Evolutionary conservation across 2,797 vertebrate genomes (phyloP), one percentile per base, ranked within the genome.

Genomic region (Alauda arvensis): DNA sequence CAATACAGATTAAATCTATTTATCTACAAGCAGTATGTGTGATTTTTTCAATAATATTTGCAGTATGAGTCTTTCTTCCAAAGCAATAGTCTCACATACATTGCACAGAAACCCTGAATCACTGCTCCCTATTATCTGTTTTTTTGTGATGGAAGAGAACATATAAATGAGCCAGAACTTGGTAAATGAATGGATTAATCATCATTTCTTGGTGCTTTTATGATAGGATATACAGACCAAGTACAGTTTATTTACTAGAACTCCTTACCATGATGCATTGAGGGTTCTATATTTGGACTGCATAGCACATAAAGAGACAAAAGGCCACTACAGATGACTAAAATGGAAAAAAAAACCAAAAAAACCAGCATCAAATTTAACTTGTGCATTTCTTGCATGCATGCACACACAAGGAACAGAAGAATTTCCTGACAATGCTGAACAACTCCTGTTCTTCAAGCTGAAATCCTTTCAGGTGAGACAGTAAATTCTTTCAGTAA

Each of bases 271-370:
- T 96, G 94, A 57, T 97, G 94, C 19, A 97, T 92, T 87, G 97
- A 94, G 19, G 95, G 93, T 87, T 98, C 97, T 40, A 87, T 96
- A 92, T 98, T 96, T 31, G 97, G 16, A 96, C 74, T 98, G 96
- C 69, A 97, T 96, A 81, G 97, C 97, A 77, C 98, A 96, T 60
- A 98, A 96, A 96, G 51, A 98, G 95, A 87, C 98, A 70, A 98
- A 86, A 97, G 96, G 39, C 92, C 96, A 76, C 87, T 93, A 66
- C 42, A 67, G 89, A 85, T 59, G 18, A 66, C 55, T 56, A 65
- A 21, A n/a, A n/a, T n/a, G n/a, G n/a, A n/a, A n/a, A n/a, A n/a
- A n/a, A n/a, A n/a, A 87, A 90, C 61, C 11, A 3, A 76, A 72
- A 60, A 76, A 75, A 83, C 7, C 7, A 88, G n/a, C 39, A 83